A percentile compares a stretch with the other conserved stretches of the same genome.
Conservation (phyloP, 2,797 vertebrate species). For the Erethizon dorsatum region DNA sequence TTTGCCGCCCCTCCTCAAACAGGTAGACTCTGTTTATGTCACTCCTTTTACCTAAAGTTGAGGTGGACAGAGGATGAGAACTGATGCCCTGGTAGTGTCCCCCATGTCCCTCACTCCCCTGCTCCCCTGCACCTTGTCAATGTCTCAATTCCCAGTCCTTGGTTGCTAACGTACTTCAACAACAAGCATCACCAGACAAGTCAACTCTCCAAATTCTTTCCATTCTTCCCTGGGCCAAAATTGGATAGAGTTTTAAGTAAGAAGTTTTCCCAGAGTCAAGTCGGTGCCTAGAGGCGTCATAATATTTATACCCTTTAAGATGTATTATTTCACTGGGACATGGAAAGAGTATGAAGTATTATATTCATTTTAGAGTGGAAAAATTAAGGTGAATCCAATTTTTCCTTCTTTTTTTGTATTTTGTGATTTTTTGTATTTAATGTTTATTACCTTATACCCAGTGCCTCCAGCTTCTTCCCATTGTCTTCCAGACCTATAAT, state of each 20-base stretch:
- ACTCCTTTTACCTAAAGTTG: not conserved
- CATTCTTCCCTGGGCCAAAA: not conserved
- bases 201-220: not conserved
- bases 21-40: not conserved
- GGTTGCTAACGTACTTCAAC: not conserved
- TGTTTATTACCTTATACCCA: not conserved
- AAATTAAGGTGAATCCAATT: not conserved
- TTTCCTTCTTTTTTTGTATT: not conserved
- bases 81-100: not conserved
- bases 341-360: not conserved
- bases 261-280: not conserved
- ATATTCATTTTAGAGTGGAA: not conserved
- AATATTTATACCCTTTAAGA: constrained; percentile 18
- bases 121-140: not conserved
- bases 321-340: not conserved
- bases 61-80: not conserved
- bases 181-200: not conserved
- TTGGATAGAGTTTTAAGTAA: constrained; percentile 35
- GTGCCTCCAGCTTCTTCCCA: not conserved
- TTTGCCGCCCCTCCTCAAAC: not conserved
- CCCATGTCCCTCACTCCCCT: not conserved
- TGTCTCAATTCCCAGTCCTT: not conserved
- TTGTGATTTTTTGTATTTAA: not conserved
- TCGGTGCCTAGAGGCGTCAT: constrained; percentile 8
- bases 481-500: not conserved